Conservation (phyloP, 1,140 invertebrate genomes). For the Drosophila nigromelanica region DNA sequence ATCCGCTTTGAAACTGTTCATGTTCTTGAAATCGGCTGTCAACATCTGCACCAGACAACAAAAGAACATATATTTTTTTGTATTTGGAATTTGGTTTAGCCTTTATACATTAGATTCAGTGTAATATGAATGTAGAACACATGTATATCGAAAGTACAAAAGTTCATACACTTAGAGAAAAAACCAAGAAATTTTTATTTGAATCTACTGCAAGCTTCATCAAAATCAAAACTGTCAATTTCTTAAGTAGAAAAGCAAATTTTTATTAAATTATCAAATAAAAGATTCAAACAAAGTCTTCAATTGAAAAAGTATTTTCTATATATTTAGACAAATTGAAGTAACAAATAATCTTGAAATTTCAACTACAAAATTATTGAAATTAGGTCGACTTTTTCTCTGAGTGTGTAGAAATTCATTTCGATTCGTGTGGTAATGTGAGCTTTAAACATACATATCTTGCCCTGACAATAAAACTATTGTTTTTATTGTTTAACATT, state of each 20-base stretch:
- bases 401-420: neutral
- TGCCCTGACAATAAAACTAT: neutral
- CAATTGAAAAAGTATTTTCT: too few species aligned
- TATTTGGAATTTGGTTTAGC: neutral
- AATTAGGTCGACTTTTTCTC: too few species aligned
- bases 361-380: too few species aligned
- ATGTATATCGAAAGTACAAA: conserved; percentile 2
- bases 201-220: too few species aligned
- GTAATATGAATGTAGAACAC: conserved; percentile 14
- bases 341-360: too few species aligned
- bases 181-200: too few species aligned
- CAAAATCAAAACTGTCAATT: too few species aligned
- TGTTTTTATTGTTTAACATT: conserved; percentile 2
- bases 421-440: conserved; percentile 54
- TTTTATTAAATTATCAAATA: too few species aligned
- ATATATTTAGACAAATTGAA: too few species aligned
- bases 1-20: neutral
- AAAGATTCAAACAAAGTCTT: too few species aligned
- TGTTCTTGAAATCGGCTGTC: neutral
- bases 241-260: neutral
- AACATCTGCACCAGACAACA: neutral
- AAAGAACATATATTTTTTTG: neutral
- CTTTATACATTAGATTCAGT: neutral
- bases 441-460: conserved; percentile 29
- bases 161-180: neutral